These are phyloP conservation scores for Ophion ellenae DNA, from an alignment of 2,888 invertebrate genomes.

Conservation along the genomic window DNA sequence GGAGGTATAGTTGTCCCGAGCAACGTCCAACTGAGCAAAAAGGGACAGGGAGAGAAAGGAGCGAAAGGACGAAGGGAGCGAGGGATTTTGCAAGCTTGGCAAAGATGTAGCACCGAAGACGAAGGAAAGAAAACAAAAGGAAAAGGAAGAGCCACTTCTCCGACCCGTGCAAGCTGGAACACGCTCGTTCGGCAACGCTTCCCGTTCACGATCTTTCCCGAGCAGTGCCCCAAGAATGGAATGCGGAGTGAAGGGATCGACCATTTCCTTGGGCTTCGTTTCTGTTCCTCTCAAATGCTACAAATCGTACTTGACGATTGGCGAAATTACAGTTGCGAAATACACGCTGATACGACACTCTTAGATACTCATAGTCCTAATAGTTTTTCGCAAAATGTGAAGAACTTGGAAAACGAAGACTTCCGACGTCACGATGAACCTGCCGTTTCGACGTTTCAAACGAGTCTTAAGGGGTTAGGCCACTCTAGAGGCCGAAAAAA, in stretches of 20 bases:
- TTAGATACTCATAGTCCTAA: neutral
- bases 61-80: conserved; percentile 16
- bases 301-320: neutral
- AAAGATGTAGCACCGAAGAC: conserved; percentile 8
- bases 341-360: neutral
- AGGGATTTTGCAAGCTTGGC: conserved; percentile 13
- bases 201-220: conserved; percentile 32
- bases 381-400: neutral
- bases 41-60: conserved; percentile 22
- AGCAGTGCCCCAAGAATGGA: conserved; percentile 59
- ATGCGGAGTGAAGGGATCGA: conserved; percentile 63
- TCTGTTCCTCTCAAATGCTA: conserved; percentile 19
- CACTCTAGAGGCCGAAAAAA: no score
- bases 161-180: conserved; percentile 63
- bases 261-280: conserved; percentile 60
- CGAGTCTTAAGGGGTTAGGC: neutral
- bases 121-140: conserved; percentile 37
- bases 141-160: conserved; percentile 38
- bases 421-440: neutral
- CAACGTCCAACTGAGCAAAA: conserved; percentile 32
- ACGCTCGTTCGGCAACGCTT: conserved; percentile 47
- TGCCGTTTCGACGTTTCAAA: neutral
- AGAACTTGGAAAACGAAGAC: neutral
- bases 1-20: conserved; percentile 11
- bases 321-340: neutral